phyloP scores from a whole-genome alignment of 2,888 invertebrate species.

The Morpho deidamia region DNA sequence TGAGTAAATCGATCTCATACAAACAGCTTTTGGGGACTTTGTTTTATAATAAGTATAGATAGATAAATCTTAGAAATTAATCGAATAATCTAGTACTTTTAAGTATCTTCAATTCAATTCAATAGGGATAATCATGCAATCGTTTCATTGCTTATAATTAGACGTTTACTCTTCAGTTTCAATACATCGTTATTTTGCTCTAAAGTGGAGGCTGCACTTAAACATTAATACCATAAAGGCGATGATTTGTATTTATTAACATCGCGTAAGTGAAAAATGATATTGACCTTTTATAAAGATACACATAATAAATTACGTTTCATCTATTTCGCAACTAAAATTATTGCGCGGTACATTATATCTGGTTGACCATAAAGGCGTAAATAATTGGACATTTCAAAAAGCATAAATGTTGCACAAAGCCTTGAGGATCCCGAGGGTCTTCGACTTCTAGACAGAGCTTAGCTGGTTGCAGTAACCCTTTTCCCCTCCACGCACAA shows the following conservation, averaged over 20 bases:
- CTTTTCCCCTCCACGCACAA: no score
- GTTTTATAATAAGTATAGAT: no score
- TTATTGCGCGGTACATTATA: background rate
- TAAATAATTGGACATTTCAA: no score
- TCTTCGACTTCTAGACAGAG: no score
- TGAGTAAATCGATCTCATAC: no score
- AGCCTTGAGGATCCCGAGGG: no score
- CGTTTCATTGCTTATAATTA: slow-evolving; percentile 54
- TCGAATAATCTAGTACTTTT: no score
- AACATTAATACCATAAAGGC: slow-evolving; percentile 18
- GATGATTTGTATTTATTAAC: slow-evolving; percentile 3
- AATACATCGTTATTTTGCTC: slow-evolving; percentile 57
- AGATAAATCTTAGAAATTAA: no score
- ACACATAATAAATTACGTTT: background rate
- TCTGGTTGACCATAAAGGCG: no score
- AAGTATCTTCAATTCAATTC: slow-evolving; percentile 54
- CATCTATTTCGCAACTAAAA: background rate
- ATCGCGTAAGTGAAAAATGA: background rate
- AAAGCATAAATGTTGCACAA: no score
- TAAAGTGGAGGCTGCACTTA: slow-evolving; percentile 38
- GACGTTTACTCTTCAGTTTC: slow-evolving; percentile 45
- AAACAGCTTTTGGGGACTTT: no score
- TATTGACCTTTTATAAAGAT: slow-evolving; percentile 2
- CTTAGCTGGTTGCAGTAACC: no score
- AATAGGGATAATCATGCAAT: slow-evolving; percentile 49